Conservation (phyloP, 2,113 vertebrate species). For the Gavialis gangeticus region DNA sequence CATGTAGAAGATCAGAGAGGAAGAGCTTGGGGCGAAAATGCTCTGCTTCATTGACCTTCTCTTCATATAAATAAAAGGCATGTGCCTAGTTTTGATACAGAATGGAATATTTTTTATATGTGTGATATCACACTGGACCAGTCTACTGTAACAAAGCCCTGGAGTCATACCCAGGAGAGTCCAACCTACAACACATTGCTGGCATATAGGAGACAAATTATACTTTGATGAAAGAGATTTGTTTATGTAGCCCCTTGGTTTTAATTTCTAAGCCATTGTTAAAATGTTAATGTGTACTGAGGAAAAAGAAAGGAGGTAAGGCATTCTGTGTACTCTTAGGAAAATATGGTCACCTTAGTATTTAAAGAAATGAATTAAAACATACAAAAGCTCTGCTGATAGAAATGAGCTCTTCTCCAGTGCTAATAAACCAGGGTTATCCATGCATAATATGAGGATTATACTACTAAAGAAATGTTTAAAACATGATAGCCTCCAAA, state of each 20-base stretch:
- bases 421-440: slow-evolving; percentile 60
- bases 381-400: slow-evolving; percentile 2
- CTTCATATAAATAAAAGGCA: slow-evolving; percentile 84
- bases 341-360: slow-evolving; percentile 46
- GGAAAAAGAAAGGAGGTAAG: background rate
- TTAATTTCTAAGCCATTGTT: slow-evolving; percentile 62
- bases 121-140: slow-evolving; percentile 84
- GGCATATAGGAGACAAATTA: slow-evolving; percentile 71
- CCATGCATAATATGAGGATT: slow-evolving; percentile 43
- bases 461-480: slow-evolving; percentile 22
- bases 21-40: slow-evolving; percentile 68
- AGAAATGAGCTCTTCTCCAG: slow-evolving; percentile 62
- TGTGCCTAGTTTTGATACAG: slow-evolving; percentile 88
- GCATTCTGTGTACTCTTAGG: slow-evolving; percentile 31
- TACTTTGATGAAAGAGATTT: slow-evolving; percentile 51
- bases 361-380: slow-evolving; percentile 27
- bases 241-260: slow-evolving; percentile 27
- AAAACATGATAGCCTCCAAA: slow-evolving; percentile 31
- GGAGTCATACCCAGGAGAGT: slow-evolving; percentile 64
- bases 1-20: slow-evolving; percentile 66
- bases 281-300: slow-evolving; percentile 29
- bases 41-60: slow-evolving; percentile 77
- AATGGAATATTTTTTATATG: slow-evolving; percentile 87
- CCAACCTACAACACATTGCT: slow-evolving; percentile 53
- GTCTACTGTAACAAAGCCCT: slow-evolving; percentile 82